Evolutionary conservation across 1,140 invertebrate genomes (phyloP).

Genomic region (Adelges cooleyi): DNA sequence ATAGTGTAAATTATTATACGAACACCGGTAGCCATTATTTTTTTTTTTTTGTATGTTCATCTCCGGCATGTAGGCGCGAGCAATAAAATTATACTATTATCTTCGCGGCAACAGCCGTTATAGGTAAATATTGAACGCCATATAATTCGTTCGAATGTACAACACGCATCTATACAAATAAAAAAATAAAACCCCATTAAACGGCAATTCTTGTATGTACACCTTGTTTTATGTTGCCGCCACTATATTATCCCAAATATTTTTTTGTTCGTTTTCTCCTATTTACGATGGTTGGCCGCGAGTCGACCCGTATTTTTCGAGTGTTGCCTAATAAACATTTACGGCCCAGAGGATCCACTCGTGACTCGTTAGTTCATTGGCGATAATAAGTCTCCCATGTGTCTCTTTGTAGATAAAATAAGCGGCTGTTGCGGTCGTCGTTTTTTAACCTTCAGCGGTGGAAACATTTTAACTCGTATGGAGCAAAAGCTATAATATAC

Average conservation of each 20-base stretch:
- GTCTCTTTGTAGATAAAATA: too few relatives aligned
- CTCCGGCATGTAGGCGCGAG: too few relatives aligned
- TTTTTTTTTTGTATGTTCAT: too few relatives aligned
- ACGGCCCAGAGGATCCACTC: background rate
- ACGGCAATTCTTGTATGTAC: background rate
- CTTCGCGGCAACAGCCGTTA: background rate
- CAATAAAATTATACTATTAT: slow-evolving; percentile 15
- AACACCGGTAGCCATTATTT: background rate
- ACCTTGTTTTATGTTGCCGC: slow-evolving; percentile 1
- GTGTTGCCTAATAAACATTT: background rate
- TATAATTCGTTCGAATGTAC: too few relatives aligned
- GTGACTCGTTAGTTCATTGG: slow-evolving; percentile 1
- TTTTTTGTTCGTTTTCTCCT: background rate
- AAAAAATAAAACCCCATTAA: background rate
- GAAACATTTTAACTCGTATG: too few relatives aligned
- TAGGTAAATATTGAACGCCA: background rate
- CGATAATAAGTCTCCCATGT: too few relatives aligned
- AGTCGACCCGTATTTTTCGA: background rate
- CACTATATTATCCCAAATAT: background rate
- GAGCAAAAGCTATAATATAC: too few relatives aligned
- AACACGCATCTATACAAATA: too few relatives aligned
- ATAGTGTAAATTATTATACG: too few relatives aligned
- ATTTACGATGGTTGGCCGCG: background rate
- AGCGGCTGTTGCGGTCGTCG: too few relatives aligned
- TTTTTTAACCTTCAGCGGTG: too few relatives aligned